phyloP scores from a whole-genome alignment of 2,888 invertebrate genomes.

The Cryptus armator region DNA sequence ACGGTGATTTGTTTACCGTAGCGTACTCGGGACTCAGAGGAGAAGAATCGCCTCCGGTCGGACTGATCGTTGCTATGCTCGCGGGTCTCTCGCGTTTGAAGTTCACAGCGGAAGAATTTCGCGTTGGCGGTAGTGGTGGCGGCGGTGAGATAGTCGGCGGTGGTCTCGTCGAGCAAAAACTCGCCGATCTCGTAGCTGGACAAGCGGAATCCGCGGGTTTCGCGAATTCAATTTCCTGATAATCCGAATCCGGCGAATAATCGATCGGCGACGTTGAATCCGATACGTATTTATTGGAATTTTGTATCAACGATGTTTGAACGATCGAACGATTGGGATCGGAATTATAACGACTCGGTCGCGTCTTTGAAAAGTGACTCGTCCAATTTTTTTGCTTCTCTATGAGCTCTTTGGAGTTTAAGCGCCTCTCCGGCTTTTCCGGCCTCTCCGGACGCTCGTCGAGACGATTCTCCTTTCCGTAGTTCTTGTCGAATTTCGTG shows the following conservation, averaged over 20 bases:
- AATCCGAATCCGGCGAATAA: slow-evolving; percentile 69
- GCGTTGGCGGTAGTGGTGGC: slow-evolving; percentile 83
- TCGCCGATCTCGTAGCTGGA: slow-evolving; percentile 86
- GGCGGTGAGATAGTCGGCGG: slow-evolving; percentile 85
- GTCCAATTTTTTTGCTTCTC: slow-evolving; percentile 97
- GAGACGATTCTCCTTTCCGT: slow-evolving; percentile 80
- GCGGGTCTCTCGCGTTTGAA: slow-evolving; percentile 79
- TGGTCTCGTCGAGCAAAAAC: slow-evolving; percentile 86
- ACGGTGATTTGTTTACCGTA: slow-evolving; percentile 78
- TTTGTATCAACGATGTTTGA: slow-evolving; percentile 82
- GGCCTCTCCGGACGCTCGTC: slow-evolving; percentile 89
- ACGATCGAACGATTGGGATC: slow-evolving; percentile 88
- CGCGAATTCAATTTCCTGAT: slow-evolving; percentile 71
- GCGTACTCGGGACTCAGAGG: slow-evolving; percentile 81
- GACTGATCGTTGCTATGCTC: slow-evolving; percentile 77
- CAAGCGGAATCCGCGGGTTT: slow-evolving; percentile 68
- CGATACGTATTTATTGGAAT: slow-evolving; percentile 73
- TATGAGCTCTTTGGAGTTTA: slow-evolving; percentile 94
- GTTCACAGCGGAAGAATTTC: slow-evolving; percentile 78
- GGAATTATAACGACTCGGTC: slow-evolving; percentile 88
- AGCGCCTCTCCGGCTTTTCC: slow-evolving; percentile 93
- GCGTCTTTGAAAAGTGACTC: slow-evolving; percentile 94
- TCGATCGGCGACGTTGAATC: slow-evolving; percentile 68
- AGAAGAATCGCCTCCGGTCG: slow-evolving; percentile 73
- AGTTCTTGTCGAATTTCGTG: slow-evolving; percentile 78